Conservation (phyloP, 2,113 vertebrate species). For the Nothobranchius kuhntae region DNA sequence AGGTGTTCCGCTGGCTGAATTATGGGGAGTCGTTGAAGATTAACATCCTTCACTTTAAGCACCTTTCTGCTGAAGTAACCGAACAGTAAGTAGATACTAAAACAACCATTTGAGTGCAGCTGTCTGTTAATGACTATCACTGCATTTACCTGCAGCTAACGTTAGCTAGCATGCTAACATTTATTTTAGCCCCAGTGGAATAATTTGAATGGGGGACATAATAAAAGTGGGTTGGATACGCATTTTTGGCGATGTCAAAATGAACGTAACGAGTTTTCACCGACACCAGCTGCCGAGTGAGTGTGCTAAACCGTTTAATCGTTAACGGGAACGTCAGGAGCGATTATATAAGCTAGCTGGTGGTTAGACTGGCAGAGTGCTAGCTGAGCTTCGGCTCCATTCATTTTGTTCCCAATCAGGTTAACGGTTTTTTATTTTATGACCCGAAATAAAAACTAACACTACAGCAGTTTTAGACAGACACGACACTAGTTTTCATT, state of each 20-base stretch:
- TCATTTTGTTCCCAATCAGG: constrained; percentile 25
- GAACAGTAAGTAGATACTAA: constrained; percentile 37
- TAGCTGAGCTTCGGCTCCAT: constrained; percentile 42
- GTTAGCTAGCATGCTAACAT: constrained; percentile 57
- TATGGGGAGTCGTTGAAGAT: constrained; percentile 57
- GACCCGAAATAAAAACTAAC: no score
- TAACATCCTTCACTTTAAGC: neutral
- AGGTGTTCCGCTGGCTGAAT: constrained; percentile 23
- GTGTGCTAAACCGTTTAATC: constrained; percentile 2
- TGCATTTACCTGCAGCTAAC: constrained; percentile 39
- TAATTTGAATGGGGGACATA: neutral
- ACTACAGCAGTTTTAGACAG: neutral
- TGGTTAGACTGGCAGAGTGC: constrained; percentile 5
- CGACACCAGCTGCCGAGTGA: neutral
- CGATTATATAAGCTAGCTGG: constrained; percentile 28
- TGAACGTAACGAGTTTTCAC: neutral
- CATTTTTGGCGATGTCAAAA: neutral
- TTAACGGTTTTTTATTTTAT: no score
- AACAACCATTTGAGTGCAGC: neutral
- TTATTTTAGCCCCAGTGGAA: neutral
- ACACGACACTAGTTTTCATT: neutral
- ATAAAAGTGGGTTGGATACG: neutral
- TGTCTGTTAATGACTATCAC: constrained; percentile 1
- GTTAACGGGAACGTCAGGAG: constrained; percentile 30
- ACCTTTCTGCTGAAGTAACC: constrained; percentile 28